These are phyloP conservation scores for Pangasianodon gigas DNA, from an alignment of 2,113 vertebrate genomes.

Conservation along the genomic window DNA sequence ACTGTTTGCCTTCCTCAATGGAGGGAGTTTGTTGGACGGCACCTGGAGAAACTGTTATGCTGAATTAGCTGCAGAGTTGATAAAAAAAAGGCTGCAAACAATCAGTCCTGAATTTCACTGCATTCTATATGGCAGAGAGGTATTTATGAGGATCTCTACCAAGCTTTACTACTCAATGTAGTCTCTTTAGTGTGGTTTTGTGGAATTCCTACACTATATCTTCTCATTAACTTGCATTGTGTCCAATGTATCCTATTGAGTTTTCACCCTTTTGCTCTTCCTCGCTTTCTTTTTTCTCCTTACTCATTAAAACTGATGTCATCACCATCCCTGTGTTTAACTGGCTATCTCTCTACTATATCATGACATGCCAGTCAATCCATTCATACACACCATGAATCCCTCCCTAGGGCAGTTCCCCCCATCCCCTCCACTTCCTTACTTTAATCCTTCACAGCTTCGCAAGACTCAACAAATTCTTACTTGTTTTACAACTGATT, in stretches of 20 bases:
- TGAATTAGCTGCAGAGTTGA: background rate
- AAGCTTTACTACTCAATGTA: background rate
- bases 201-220: slow-evolving; percentile 24
- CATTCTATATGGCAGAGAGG: slow-evolving; percentile 34
- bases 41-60: slow-evolving; percentile 37
- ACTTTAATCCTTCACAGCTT: slow-evolving; percentile 45
- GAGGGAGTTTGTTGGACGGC: slow-evolving; percentile 26
- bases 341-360: background rate
- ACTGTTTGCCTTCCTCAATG: slow-evolving; percentile 15
- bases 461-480: slow-evolving; percentile 56
- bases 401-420: slow-evolving; percentile 40
- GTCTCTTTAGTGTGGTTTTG: slow-evolving; percentile 41
- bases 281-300: background rate
- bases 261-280: background rate
- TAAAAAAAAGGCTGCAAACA: slow-evolving; percentile 6
- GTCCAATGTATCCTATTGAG: background rate
- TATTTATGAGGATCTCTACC: slow-evolving; percentile 35
- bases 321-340: background rate
- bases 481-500: slow-evolving; percentile 54
- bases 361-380: background rate
- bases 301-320: slow-evolving; percentile 26
- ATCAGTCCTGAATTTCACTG: slow-evolving; percentile 32
- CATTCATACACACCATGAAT: slow-evolving; percentile 21
- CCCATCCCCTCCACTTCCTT: slow-evolving; percentile 38
- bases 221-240: slow-evolving; percentile 17